Base-by-base conservation (phyloP, 2,797 vertebrate species). In the Zenarchopterus dispar region DNA sequence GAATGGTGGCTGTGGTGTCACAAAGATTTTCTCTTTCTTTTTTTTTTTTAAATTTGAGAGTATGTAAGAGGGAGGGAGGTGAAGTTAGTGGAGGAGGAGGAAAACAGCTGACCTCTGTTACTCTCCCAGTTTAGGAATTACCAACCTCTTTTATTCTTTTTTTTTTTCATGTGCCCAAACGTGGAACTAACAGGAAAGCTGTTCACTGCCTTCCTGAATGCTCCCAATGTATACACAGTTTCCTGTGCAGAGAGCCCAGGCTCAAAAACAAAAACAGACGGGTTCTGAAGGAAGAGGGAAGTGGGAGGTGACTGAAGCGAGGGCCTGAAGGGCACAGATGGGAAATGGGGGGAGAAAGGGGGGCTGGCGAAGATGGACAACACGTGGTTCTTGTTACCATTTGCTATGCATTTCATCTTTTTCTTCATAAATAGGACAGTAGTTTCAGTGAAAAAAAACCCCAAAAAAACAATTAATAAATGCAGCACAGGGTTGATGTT, bases 201-300 rank as follows among this genome's bases (percentile, higher is more conserved):
- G 87, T 76, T 84, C 87, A 79, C 84, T 87, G 89, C 85, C 91
- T 92, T 93, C 91, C 92, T 93, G 91, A 93, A 92, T 89, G 93
- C 89, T 92, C 85, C 90, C 92, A 89, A 91, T 92, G 90, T 93
- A 89, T 92, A 93, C 90, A 89, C 90, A 86, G 88, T 91, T 94
- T 94, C 93, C 93, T 94, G 92, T 92, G 79, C 90, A 89, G 81
- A 91, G 90, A 86, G 88, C 82, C 88, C 73, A 48, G 91, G 90
- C 90, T 90, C 65, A 77, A 93, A 93, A 93, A 94, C 91, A 93
- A 93, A 93, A 92, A 93, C 91, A 93, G 88, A 90, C 85, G 60
- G 62, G 79, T 86, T 87, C 81, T 80, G 87, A 84, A 91, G 91
- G 85, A 91, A 90, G 87, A 87, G 83, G 88, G 90, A 90, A 90